Evolutionary conservation across 2,113 vertebrate species (phyloP).

Genomic region (Equus przewalskii): DNA sequence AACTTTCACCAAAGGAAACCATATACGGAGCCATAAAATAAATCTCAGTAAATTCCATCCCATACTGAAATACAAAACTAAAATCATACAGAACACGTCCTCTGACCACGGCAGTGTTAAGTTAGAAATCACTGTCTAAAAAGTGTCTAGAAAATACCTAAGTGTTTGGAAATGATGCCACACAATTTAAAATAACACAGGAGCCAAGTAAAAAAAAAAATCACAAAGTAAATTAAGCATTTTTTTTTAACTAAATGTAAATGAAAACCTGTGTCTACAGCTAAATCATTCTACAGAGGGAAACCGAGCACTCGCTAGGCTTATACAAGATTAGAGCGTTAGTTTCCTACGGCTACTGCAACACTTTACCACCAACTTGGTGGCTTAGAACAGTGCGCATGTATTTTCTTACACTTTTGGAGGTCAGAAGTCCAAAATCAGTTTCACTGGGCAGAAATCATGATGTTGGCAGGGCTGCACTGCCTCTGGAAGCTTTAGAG

Average conservation of each 20-base stretch:
- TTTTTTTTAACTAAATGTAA: neutral
- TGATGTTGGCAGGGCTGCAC: fast-evolving
- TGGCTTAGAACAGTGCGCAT: neutral
- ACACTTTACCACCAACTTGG: neutral
- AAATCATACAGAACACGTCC: neutral
- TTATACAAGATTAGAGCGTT: neutral
- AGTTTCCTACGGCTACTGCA: neutral
- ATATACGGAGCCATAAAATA: neutral
- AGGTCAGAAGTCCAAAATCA: neutral
- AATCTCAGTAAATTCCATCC: neutral
- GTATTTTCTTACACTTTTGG: neutral
- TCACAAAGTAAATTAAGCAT: neutral
- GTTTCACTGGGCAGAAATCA: neutral
- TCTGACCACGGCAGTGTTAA: neutral
- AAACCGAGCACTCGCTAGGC: neutral
- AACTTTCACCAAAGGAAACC: neutral
- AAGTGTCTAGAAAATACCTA: neutral
- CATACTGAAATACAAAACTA: neutral
- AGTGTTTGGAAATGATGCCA: neutral
- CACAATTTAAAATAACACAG: neutral
- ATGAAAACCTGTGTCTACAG: neutral
- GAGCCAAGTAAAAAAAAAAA: neutral
- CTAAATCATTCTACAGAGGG: neutral
- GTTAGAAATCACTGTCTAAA: neutral
- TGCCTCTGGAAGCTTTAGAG: neutral